These are phyloP conservation scores for Melanotaenia trifasciata DNA, from an alignment of 2,797 vertebrate species.

Conservation along the genomic window DNA sequence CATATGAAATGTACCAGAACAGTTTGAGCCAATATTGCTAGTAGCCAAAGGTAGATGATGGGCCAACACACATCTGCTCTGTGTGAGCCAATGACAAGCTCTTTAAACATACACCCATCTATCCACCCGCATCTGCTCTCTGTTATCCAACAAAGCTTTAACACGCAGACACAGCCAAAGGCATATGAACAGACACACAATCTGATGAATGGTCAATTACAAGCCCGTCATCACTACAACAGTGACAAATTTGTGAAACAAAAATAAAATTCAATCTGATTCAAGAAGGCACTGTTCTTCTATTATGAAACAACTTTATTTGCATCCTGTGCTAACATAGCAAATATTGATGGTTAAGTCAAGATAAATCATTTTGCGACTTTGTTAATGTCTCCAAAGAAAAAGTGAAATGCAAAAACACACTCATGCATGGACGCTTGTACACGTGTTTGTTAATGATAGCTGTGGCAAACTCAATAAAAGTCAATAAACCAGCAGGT, in stretches of 20 bases:
- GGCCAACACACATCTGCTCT: slow-evolving; percentile 59
- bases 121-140: slow-evolving; percentile 68
- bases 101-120: slow-evolving; percentile 68
- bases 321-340: slow-evolving; percentile 14
- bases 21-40: slow-evolving; percentile 38
- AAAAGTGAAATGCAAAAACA: slow-evolving; percentile 18
- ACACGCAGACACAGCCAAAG: slow-evolving; percentile 48
- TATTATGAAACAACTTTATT: slow-evolving; percentile 15
- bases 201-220: slow-evolving; percentile 60
- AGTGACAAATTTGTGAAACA: slow-evolving; percentile 1
- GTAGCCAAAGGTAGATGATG: slow-evolving; percentile 56
- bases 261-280: not conserved
- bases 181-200: slow-evolving; percentile 28
- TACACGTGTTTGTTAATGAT: slow-evolving; percentile 36
- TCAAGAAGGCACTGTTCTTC: not conserved
- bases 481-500: slow-evolving; percentile 50
- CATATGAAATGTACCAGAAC: slow-evolving; percentile 40
- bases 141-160: slow-evolving; percentile 62
- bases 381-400: slow-evolving; percentile 6
- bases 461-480: slow-evolving; percentile 37
- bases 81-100: slow-evolving; percentile 70
- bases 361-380: slow-evolving; percentile 15
- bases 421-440: not conserved
- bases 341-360: not conserved
- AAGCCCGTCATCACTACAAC: not conserved